Base-by-base conservation (phyloP, 2,797 vertebrate species). In the Melopsittacus undulatus region DNA sequence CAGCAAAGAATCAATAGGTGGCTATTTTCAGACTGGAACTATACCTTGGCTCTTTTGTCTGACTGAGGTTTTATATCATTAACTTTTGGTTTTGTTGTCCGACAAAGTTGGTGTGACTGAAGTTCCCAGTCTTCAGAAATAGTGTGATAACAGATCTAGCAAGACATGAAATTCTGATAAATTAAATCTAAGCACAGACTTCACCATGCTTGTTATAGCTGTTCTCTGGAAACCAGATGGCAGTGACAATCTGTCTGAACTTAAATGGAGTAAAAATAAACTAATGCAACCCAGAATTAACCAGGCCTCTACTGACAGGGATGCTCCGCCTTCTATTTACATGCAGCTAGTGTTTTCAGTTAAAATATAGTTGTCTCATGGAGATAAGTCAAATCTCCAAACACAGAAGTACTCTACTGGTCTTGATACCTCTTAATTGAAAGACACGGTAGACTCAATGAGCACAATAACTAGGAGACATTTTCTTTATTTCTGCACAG, bases 201-300 rank as follows among this genome's bases (percentile, higher is more conserved):
- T 92, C 45, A 40, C 72, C 46, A 38, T 78, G 79, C 91, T 96
- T 93, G 81, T 87, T 95, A 91, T 94, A 87, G 89, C 87, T 94
- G 45, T 80, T 92, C 87, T 68, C 73, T 36, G 69, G 57, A 76
- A 96, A 79, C 69, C 94, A 95, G 94, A 95, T 94, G 94, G 94
- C 87, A 86, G 46, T 45, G 68, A 83, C 79, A 95, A 95, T 83
- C 82, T 93, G 91, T 80, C 72, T 92, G 83, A 96, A 92, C 51
- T 90, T 86, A 92, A 94, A 86, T 34, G 46, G 21, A 82, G 40
- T 89, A 90, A 87, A 92, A 95, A 96, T 73, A 92, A 94, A 93
- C 68, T 75, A 95, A 93, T 90, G 90, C 88, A 94, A 84, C n/a
- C 21, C 90, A 94, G 74, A 89, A 95, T 87, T 85, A 94, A 87